Percentiles rank a stretch among this genome's conserved stretches.
These are phyloP conservation scores for Sitobion miscanthi DNA, from an alignment of 1,140 invertebrate genomes.

Conservation along the genomic window DNA sequence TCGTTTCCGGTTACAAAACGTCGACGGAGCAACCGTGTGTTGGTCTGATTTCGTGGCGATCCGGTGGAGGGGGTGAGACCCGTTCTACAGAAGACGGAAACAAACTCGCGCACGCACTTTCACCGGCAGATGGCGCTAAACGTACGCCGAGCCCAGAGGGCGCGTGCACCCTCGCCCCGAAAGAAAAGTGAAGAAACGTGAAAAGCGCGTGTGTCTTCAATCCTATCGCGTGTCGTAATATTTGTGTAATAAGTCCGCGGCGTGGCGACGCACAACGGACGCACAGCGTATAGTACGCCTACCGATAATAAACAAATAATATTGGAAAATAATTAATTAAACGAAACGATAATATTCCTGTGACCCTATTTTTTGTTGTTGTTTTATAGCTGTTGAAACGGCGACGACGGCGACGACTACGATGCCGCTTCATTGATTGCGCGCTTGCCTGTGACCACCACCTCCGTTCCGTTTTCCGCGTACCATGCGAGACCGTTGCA, in stretches of 20 bases:
- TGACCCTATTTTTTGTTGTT: background rate
- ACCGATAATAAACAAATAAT: background rate
- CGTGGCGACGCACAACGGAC: no score
- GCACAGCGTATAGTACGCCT: background rate
- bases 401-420: background rate
- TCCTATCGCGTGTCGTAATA: background rate
- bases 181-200: background rate
- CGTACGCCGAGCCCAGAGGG: no score
- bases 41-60: background rate
- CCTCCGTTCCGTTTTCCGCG: background rate
- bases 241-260: background rate
- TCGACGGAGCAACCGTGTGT: no score
- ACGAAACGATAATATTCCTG: background rate
- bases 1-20: conserved; percentile 11
- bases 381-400: background rate
- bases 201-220: background rate
- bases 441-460: background rate
- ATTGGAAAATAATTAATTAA: background rate
- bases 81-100: background rate
- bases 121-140: background rate
- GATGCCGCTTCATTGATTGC: conserved; percentile 36
- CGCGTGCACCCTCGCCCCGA: background rate
- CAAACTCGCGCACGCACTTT: background rate
- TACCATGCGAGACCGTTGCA: conserved; percentile 25
- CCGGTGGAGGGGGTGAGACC: no score